phyloP scores from a whole-genome alignment of 2,797 vertebrate genomes.

The Pithecia hirsuta region DNA sequence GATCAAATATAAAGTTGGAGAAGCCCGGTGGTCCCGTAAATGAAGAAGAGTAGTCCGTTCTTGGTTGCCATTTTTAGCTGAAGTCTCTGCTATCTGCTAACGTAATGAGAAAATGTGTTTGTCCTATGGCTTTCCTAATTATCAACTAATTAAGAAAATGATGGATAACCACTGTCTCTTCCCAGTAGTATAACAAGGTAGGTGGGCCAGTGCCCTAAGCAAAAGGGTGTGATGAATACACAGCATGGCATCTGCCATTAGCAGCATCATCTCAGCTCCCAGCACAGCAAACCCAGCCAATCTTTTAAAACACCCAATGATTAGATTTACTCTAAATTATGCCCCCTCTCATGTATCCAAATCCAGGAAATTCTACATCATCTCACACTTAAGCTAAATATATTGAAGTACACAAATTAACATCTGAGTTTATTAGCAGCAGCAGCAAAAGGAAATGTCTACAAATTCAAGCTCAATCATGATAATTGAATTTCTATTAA shows the following conservation, averaged over 20 bases:
- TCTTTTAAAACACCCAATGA: slow-evolving; percentile 33
- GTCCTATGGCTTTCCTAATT: slow-evolving; percentile 59
- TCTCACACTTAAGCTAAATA: slow-evolving; percentile 50
- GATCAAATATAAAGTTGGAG: not conserved
- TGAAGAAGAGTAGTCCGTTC: not conserved
- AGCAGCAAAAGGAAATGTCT: slow-evolving; percentile 57
- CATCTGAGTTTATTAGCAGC: slow-evolving; percentile 61
- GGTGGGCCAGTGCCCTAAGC: slow-evolving; percentile 51
- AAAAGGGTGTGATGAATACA: slow-evolving; percentile 15
- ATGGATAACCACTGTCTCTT: slow-evolving; percentile 53
- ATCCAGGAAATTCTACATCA: slow-evolving; percentile 55
- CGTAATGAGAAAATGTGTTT: slow-evolving; percentile 22
- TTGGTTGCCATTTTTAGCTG: not conserved
- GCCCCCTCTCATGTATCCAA: slow-evolving; percentile 19
- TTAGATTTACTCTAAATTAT: slow-evolving; percentile 57
- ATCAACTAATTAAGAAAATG: slow-evolving; percentile 65
- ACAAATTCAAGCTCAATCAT: slow-evolving; percentile 46
- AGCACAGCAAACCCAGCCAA: not conserved
- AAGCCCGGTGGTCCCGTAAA: not conserved
- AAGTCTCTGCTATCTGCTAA: not conserved
- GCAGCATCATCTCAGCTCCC: slow-evolving; percentile 9
- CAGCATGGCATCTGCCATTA: slow-evolving; percentile 38
- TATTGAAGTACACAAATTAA: slow-evolving; percentile 46
- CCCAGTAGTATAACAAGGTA: slow-evolving; percentile 3
- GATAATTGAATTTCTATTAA: slow-evolving; percentile 67